These are phyloP conservation scores for Varroa destructor DNA, from an alignment of 1,140 invertebrate species.

Conservation along the genomic window DNA sequence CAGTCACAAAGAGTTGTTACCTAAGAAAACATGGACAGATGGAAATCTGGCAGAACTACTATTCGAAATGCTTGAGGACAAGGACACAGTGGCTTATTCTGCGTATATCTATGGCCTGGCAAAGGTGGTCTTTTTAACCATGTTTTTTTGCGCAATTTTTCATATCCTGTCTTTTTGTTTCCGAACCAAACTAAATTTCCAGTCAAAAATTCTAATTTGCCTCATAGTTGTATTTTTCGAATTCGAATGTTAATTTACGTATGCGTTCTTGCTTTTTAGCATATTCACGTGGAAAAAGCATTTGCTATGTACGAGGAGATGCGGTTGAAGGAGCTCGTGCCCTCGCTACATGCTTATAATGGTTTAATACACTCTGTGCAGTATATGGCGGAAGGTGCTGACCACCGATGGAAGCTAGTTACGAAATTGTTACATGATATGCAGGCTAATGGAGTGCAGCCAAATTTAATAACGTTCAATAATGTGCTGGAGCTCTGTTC, in stretches of 20 bases:
- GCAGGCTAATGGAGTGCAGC: slow-evolving; percentile 46
- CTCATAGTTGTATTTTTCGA: not conserved
- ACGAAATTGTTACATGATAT: slow-evolving; percentile 50
- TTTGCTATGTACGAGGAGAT: slow-evolving; percentile 54
- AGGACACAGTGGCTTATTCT: slow-evolving; percentile 44
- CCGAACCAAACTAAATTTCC: too few relatives aligned
- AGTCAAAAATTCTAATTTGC: not conserved
- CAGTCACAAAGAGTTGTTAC: slow-evolving; percentile 43
- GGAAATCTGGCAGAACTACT: slow-evolving; percentile 54
- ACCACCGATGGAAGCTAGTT: slow-evolving; percentile 51
- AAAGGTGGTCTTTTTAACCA: slow-evolving; percentile 40
- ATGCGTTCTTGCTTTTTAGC: slow-evolving; percentile 29
- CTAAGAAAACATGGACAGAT: slow-evolving; percentile 57
- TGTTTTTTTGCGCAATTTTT: slow-evolving; percentile 12
- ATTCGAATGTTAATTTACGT: too few relatives aligned
- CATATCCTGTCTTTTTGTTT: too few relatives aligned
- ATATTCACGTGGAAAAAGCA: slow-evolving; percentile 49
- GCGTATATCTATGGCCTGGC: slow-evolving; percentile 58
- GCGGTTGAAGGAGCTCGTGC: slow-evolving; percentile 48
- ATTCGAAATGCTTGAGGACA: slow-evolving; percentile 44
- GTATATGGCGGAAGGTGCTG: slow-evolving; percentile 50
- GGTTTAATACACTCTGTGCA: slow-evolving; percentile 49
- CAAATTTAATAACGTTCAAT: slow-evolving; percentile 62
- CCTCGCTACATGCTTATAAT: slow-evolving; percentile 57
- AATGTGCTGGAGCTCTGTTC: slow-evolving; percentile 45